Conservation (phyloP, 2,797 vertebrate species). For the Phylloscopus collybita region DNA sequence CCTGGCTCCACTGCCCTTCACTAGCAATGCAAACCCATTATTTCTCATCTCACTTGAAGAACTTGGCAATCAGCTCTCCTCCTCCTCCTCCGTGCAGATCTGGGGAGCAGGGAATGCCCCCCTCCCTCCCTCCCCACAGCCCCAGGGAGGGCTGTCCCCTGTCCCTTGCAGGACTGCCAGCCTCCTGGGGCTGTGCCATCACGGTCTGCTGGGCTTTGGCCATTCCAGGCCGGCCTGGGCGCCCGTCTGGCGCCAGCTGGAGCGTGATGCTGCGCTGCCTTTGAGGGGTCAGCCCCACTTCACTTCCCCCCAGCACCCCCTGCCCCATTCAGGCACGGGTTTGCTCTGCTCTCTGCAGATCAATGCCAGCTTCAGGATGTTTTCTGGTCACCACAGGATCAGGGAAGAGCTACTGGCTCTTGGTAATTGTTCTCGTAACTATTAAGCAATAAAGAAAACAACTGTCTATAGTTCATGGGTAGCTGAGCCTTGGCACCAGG, state of each 20-base stretch:
- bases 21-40: rapidly evolving
- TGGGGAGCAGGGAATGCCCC: neutral
- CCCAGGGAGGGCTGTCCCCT: rapidly evolving
- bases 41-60: neutral
- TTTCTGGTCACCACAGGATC: rapidly evolving
- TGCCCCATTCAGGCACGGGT: neutral
- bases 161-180: rapidly evolving
- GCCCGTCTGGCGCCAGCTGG: rapidly evolving
- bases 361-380: conserved; percentile 9
- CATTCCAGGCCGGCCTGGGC: rapidly evolving
- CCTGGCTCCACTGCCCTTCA: rapidly evolving
- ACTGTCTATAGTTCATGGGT: neutral
- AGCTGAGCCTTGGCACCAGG: neutral
- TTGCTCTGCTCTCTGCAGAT: neutral
- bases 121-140: neutral
- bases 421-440: neutral
- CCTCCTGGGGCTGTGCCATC: neutral
- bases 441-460: neutral
- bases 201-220: conserved; percentile 58
- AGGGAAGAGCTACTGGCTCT: neutral
- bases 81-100: neutral
- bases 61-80: neutral
- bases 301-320: rapidly evolving
- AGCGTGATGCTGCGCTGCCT: neutral
- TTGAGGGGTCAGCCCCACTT: neutral